Evolutionary conservation across 2,797 vertebrate genomes (phyloP), one percentile per base, ranked within the genome.

Genomic region (Paedocypris micromegethes): DNA sequence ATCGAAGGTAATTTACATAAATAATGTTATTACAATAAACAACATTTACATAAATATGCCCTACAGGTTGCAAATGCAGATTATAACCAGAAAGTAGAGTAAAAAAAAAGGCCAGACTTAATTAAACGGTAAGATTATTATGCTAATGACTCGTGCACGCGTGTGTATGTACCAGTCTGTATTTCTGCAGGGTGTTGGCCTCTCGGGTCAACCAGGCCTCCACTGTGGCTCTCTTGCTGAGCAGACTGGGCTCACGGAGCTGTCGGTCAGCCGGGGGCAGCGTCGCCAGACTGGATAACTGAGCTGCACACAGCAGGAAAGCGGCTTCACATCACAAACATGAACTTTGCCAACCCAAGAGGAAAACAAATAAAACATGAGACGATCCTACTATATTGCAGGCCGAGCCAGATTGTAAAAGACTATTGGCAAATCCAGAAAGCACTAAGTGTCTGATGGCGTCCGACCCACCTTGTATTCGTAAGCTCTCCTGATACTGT

Each of bases 111-210:
- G 23, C 23, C 23, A 23, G 23, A 23, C 23, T 23, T 23, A 23
- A 23, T 23, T 23, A 23, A 23, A 23, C 23, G 23, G 23, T 23
- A 23, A 23, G 23, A 23, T 23, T 8, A 6, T 63, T 44, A 38
- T 52, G 61, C 5, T 51, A 63, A 64, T 64, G 8, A 44, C 40
- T 4, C 44, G 48, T 67, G 9, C n/a, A 50, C 39, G 39, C 48
- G 67, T 42, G 53, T 61, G 38, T 39, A 42, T 59, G 79, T 88
- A 98, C 95, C 89, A 97, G 90, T 0, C 95, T 93, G 86, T 94
- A 96, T 82, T 95, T 95, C 87, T 98, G 95, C 80, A 98, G 89
- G 6, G 93, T 96, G 89, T 92, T 94, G 52, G 95, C 95, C 80
- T 97, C 95, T 9, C 93, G 88, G 79, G 95, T 90, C 70, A 98